Conservation (phyloP, 2,888 invertebrate genomes). For the Euphydryas editha region DNA sequence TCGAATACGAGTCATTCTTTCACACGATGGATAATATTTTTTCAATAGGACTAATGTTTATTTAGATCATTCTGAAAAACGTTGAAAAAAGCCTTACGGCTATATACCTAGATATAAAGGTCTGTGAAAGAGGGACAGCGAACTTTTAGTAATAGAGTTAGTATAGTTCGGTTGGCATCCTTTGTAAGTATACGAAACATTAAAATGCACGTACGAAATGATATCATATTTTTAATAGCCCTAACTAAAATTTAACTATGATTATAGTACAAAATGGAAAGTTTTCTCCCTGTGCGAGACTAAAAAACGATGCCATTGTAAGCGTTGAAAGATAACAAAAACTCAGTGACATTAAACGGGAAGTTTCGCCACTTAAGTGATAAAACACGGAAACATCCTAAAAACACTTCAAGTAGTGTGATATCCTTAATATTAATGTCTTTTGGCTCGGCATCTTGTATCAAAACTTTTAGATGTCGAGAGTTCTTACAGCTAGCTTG, state of each 20-base stretch:
- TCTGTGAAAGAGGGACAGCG: no score
- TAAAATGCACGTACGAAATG: not conserved
- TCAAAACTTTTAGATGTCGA: constrained; percentile 79
- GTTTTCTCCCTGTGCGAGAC: constrained; percentile 9
- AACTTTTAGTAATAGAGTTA: no score
- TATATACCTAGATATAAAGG: no score
- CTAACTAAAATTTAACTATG: not conserved
- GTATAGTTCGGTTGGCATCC: no score
- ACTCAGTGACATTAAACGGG: constrained; percentile 58
- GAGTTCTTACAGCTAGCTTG: constrained; percentile 80
- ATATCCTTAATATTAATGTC: constrained; percentile 82
- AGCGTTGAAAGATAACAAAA: constrained; percentile 51
- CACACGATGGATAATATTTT: no score
- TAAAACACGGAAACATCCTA: constrained; percentile 75
- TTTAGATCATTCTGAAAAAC: no score
- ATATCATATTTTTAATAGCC: not conserved
- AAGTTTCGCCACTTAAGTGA: constrained; percentile 73
- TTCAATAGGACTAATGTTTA: no score
- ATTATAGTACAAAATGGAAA: not conserved
- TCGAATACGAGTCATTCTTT: no score
- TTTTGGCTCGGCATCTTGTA: constrained; percentile 76
- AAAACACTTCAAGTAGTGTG: constrained; percentile 72
- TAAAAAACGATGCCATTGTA: constrained; percentile 18
- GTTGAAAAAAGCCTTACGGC: no score
- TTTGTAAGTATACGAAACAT: not conserved